Conservation (phyloP, 2,797 vertebrate species). For the Gobio occitaniae region DNA sequence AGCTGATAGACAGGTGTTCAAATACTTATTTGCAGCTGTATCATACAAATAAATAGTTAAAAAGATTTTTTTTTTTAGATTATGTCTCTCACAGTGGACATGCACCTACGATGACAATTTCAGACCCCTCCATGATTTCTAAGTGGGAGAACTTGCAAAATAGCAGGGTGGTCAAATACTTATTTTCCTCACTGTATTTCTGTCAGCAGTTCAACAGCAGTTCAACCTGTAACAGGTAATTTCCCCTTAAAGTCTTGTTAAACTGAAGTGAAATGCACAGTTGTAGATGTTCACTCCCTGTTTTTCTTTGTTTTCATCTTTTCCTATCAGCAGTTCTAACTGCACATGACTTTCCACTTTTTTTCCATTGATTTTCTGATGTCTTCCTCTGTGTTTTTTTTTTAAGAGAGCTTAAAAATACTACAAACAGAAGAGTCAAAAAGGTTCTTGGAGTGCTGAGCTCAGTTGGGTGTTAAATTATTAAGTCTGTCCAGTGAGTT, state of each 20-base stretch:
- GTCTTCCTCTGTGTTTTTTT: background rate
- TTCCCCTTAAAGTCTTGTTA: background rate
- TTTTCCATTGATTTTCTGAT: constrained; percentile 2
- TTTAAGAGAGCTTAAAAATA: constrained; percentile 2
- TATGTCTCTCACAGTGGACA: too few species aligned
- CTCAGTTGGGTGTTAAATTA: constrained; percentile 28
- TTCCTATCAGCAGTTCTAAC: background rate
- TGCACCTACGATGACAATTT: too few species aligned
- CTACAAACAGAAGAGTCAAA: background rate
- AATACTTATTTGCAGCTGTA: too few species aligned
- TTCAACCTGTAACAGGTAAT: background rate
- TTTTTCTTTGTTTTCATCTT: background rate
- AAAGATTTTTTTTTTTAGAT: too few species aligned
- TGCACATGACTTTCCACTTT: background rate
- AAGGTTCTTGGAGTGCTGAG: background rate
- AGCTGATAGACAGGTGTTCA: too few species aligned
- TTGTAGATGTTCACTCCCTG: background rate
- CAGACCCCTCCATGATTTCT: too few species aligned
- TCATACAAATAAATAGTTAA: too few species aligned
- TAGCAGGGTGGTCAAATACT: too few species aligned
- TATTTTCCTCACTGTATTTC: background rate
- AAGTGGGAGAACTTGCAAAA: too few species aligned
- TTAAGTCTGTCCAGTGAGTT: constrained; percentile 19
- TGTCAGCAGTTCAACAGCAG: background rate
- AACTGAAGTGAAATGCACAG: background rate